phyloP scores from a whole-genome alignment of 1,140 invertebrate genomes.

The Lethocerus indicus region DNA sequence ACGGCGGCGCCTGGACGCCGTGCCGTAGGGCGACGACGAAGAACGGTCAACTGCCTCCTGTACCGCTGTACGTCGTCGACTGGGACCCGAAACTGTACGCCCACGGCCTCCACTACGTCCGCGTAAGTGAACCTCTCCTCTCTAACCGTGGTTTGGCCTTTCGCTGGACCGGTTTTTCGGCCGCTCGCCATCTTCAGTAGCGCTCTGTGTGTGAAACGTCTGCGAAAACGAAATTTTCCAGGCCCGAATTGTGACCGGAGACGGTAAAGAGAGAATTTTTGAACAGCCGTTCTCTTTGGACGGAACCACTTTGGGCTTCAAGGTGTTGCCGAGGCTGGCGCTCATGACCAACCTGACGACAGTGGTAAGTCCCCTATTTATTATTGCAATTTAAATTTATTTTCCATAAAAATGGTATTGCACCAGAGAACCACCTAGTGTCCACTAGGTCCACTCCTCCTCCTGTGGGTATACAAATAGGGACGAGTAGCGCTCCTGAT shows the following conservation, averaged over 20 bases:
- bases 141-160: background rate
- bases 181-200: too few relatives aligned
- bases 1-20: constrained; percentile 35
- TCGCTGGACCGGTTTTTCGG: background rate
- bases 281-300: constrained; percentile 65
- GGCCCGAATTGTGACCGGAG: constrained; percentile 40
- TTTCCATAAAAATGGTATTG: too few relatives aligned
- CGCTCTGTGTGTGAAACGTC: background rate
- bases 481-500: too few relatives aligned
- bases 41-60: constrained; percentile 30
- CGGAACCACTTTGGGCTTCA: constrained; percentile 43
- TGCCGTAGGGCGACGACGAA: too few relatives aligned
- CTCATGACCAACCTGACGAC: constrained; percentile 54
- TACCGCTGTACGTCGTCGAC: constrained; percentile 48
- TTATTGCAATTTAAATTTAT: too few relatives aligned
- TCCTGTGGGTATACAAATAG: too few relatives aligned
- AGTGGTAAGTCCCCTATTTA: constrained; percentile 62
- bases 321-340: constrained; percentile 43
- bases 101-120: constrained; percentile 49
- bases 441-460: too few relatives aligned
- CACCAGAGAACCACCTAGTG: too few relatives aligned
- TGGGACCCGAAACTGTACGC: constrained; percentile 52
- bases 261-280: constrained; percentile 34
- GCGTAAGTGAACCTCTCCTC: constrained; percentile 27
- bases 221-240: constrained; percentile 23